A percentile compares a stretch with the other conserved stretches of the same genome.
Conservation (phyloP, 2,888 invertebrate genomes). For the Agrochola lota region DNA sequence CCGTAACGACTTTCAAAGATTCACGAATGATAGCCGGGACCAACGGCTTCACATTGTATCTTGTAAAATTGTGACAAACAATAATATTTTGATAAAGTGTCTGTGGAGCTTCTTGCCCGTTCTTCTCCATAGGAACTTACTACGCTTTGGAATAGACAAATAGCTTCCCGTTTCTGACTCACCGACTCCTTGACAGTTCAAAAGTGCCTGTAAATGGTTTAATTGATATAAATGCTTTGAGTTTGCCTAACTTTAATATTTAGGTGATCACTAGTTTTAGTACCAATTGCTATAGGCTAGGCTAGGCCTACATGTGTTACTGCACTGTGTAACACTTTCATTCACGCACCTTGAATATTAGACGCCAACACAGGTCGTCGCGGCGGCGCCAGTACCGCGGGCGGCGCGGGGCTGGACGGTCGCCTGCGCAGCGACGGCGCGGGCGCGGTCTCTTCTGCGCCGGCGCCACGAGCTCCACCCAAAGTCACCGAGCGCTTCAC, state of each 20-base stretch:
- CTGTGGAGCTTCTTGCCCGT: no score
- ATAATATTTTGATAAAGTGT: background rate
- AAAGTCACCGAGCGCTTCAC: constrained; percentile 85
- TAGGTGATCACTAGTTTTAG: background rate
- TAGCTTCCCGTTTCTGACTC: background rate
- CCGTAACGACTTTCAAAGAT: no score
- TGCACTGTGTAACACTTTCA: background rate
- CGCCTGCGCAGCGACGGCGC: constrained; percentile 87
- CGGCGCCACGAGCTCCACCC: constrained; percentile 77
- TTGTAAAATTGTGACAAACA: no score
- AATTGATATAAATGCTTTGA: background rate
- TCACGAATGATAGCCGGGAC: no score
- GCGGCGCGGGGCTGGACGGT: constrained; percentile 84
- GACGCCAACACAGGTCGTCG: constrained; percentile 81
- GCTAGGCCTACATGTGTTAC: background rate
- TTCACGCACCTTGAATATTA: constrained; percentile 84
- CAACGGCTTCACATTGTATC: no score
- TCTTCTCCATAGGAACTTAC: no score
- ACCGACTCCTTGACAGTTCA: background rate
- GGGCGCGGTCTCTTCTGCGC: constrained; percentile 83
- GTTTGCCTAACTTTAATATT: background rate
- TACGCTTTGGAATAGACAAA: background rate
- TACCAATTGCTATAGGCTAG: background rate
- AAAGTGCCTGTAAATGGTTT: background rate
- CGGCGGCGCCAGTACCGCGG: constrained; percentile 75